Evolutionary conservation across 2,888 invertebrate genomes (phyloP), one percentile per base, ranked within the genome.

Genomic region (Caenorhabditis doughertyi): DNA sequence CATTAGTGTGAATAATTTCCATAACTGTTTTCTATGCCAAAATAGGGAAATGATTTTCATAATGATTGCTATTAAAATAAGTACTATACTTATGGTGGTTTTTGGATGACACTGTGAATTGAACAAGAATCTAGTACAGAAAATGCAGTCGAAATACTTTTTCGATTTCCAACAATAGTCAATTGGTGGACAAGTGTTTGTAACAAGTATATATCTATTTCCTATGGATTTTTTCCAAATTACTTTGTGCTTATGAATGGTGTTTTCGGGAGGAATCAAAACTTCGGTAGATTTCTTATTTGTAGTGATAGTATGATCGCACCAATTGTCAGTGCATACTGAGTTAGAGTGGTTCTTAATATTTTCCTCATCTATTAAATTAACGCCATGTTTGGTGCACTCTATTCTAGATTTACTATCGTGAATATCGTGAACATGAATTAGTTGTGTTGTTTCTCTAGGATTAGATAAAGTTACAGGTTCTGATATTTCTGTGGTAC

Each of bases 301-400:
- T 2, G 42, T 42, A 4, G 13, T 7, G 4, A 62, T 9, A 2
- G 25, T 4, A 7, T 25, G 25, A 11, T 39, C 39, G n/a, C 62
- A 62, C 62, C 62, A 55, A 29, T 55, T 44, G 23, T 62, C 62
- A 16, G 44, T 44, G n/a, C 62, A 62, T 42, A 62, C 44, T 44
- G 42, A 25, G 16, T 21, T 62, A 13, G 62, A 25, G 2, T 3
- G 4, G 13, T 62, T 62, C 25, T 21, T 25, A 1, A 16, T 2
- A 4, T 44, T 23, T 23, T 62, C 62, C 4, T 62, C 42, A 16
- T 62, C 62, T 44, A 62, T 42, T 23, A 62, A 13, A 11, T 62
- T 42, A 7, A 25, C 42, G 2, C 62, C 62, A 16, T 16, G 3
- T 23, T 23, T 27, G 13, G 55, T 29, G 21, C 55, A 55, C n/a